phyloP scores from a whole-genome alignment of 2,888 invertebrate genomes.

The Ophion ventricosus region DNA sequence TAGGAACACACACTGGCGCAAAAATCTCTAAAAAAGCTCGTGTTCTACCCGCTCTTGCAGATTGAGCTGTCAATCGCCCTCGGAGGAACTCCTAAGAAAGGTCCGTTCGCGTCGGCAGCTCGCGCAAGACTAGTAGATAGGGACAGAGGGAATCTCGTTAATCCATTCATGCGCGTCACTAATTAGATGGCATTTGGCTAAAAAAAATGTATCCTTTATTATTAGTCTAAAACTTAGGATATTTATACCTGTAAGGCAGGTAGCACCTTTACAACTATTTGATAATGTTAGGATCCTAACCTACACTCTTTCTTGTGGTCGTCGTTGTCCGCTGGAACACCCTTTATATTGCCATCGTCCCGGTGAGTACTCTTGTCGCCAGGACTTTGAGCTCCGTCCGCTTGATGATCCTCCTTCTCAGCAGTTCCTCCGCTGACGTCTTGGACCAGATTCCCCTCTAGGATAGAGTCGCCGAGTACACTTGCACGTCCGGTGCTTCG shows the following conservation, averaged over 20 bases:
- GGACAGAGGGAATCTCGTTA: conserved; percentile 38
- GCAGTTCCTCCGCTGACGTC: conserved; percentile 32
- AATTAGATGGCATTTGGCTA: conserved; percentile 38
- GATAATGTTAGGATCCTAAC: conserved; percentile 3
- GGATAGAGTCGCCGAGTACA: conserved; percentile 51
- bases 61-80: no score
- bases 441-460: conserved; percentile 65
- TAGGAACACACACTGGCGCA: no score
- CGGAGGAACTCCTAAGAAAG: no score
- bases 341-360: conserved; percentile 5
- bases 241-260: neutral
- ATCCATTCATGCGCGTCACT: conserved; percentile 21
- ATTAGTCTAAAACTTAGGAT: neutral
- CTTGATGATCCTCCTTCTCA: neutral
- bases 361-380: conserved; percentile 50
- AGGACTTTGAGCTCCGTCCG: conserved; percentile 47
- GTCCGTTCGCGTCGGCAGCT: no score
- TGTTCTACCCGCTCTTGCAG: no score
- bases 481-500: neutral
- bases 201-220: neutral
- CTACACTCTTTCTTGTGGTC: neutral
- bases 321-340: neutral
- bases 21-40: no score
- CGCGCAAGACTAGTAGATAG: neutral
- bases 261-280: conserved; percentile 42